Base-by-base conservation (phyloP, 2,888 invertebrate genomes). In the Chrysolina haemoptera region DNA sequence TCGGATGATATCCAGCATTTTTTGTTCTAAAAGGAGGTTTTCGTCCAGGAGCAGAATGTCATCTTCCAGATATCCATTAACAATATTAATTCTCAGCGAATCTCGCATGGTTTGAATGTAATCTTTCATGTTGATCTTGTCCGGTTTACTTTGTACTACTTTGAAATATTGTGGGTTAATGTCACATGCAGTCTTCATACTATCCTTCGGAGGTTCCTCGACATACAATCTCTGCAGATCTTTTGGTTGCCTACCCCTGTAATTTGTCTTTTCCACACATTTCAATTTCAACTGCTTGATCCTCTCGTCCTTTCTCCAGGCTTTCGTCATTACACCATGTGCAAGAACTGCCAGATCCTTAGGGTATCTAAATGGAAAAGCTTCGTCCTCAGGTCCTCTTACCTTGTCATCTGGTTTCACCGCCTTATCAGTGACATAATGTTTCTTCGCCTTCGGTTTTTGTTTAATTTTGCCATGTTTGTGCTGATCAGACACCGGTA, bases 131-230 rank as follows among this genome's bases (percentile, higher is more conserved):
- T 91, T 91, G 76, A 92, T 90, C 78, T 89, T 90, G 80, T 90
- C 89, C 67, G 90, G 88, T 41, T 64, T 70, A 73, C 80, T 92
- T 84, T 90, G 90, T 48, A 93, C 89, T n/a, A 91, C 90, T 0
- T 90, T 89, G 83, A 92, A 93, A 85, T 92, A 93, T 75, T 91
- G 90, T 0, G 92, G 91, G 84, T 93, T 92, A 55, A 93, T 89
- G 85, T 93, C 92, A 22, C 91, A 88, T 64, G 93, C 91, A 0
- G 91, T 91, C 77, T 89, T 89, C 27, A 90, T 89, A 75, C 89
- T 89, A 50, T 80, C 81, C 0, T 84, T 75, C 48, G 88, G 86
- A 14, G 90, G 89, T 78, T 91, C 90, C 83, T 90, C 87, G 35
- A 92, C 88, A 69, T 89, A 91, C 65, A 93, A 87, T 71, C 92